Base-by-base conservation (phyloP, 2,888 invertebrate species). In the Isotomurus palustris region DNA sequence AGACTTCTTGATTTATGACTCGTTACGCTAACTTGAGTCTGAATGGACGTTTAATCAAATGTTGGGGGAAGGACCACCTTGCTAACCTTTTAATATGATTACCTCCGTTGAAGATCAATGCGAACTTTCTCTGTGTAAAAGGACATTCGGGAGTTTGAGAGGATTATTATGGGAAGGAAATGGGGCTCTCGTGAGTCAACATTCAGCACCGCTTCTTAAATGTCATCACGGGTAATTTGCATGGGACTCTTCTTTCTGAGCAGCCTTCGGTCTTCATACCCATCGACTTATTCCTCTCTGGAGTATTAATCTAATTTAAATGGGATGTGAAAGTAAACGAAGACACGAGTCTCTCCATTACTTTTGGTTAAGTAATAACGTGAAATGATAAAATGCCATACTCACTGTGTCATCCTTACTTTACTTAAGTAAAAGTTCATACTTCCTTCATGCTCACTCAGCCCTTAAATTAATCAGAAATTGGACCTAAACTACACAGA, bases 41-140 rank as follows among this genome's bases (percentile, higher is more conserved):
- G 67, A 71, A 72, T 70, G 66, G 71, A 71, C 70, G 71, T 69
- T 71, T 72, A 72, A 72, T 72, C 72, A 71, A 71, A 71, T 71
- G 70, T 68, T 69, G 51, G n/a, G 17, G 36, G 27, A 17, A 51
- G 28, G 35, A 41, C 52, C 28, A 27, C 43, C 43, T 27, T 28
- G 56, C 66, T 69, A 69, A 69, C 69, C 69, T 69, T 69, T 69
- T 69, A 69, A 69, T 69, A 69, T 69, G 67, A 69, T 69, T 65
- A 65, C 62, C 64, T 65, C 56, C 50, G 21, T 24, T 22, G 14
- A 32, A 43, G 43, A 43, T 43, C 22, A 43, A 43, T 43, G 24
- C 21, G 19, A 17, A 43, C 6, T 43, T 22, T 12, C 4, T 12
- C 22, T 22, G n/a, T n/a, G n/a, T n/a, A n/a, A n/a, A n/a, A n/a